Conservation (phyloP, 2,113 vertebrate species). For the Bos indicus region DNA sequence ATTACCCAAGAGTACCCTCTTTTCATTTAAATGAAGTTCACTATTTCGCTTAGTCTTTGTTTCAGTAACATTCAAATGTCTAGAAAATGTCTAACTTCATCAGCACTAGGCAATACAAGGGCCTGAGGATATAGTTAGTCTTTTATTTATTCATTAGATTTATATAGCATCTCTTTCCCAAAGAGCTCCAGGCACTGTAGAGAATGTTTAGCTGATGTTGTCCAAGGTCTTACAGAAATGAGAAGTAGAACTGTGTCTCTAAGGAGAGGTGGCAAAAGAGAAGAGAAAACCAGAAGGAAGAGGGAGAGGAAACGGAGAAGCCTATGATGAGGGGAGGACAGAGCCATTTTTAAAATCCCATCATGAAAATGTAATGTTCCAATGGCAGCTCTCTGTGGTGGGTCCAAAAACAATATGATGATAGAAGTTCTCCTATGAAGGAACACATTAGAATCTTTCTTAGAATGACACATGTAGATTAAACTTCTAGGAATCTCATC, state of each 20-base stretch:
- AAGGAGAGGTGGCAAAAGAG: not conserved
- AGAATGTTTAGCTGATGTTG: slow-evolving; percentile 10
- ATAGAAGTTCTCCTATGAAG: not conserved
- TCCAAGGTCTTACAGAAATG: not conserved
- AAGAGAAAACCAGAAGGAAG: not conserved
- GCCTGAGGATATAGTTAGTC: not conserved
- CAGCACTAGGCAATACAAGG: not conserved
- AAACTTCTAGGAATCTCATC: not conserved
- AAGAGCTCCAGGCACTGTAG: not conserved
- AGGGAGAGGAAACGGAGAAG: not conserved
- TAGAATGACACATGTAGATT: not conserved
- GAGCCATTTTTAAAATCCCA: not conserved
- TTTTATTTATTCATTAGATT: slow-evolving; percentile 60
- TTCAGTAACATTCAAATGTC: slow-evolving; percentile 5
- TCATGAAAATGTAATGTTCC: not conserved
- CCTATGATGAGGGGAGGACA: not conserved
- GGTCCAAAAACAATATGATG: not conserved
- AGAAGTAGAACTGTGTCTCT: not conserved
- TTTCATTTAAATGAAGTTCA: not conserved
- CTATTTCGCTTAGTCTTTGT: not conserved
- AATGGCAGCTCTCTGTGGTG: not conserved
- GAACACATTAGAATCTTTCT: not conserved
- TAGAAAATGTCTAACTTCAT: slow-evolving; percentile 25
- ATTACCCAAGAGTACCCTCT: not conserved
- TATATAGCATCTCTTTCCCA: slow-evolving; percentile 24